Base-by-base conservation (phyloP, 2,113 vertebrate species). In the Varanus komodoensis region DNA sequence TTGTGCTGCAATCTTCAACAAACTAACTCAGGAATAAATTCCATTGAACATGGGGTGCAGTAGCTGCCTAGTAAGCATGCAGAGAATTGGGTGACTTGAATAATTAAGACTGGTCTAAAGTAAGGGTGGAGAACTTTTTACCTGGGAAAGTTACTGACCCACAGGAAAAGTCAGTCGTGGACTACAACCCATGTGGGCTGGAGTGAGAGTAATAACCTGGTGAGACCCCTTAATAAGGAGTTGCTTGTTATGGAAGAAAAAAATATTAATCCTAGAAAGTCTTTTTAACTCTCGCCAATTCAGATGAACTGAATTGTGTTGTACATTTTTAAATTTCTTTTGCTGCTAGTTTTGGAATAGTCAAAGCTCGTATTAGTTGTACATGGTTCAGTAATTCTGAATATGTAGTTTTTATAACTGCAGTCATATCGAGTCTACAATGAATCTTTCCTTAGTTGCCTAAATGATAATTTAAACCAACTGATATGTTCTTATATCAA, bases 271-370 rank as follows among this genome's bases (percentile, higher is more conserved):
- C 68, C 83, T 89, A 90, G 94, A 86, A 89, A 93, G 44, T 90
- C 95, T 95, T 94, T 91, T 95, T 95, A 92, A 90, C 68, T 93
- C 89, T 87, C 61, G 92, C 75, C 88, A 84, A 89, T 78, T 93
- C 32, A 92, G 86, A 82, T 25, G 54, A 19, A 80, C 92, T 94
- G 92, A 89, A 92, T 88, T 95, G 92, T 92, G 94, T 95, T 94
- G 84, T 93, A 92, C 92, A 94, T 94, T 93, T 95, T 79, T 93
- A 93, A 94, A 94, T 93, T 90, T 93, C 80, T 0, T 34, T 68
- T 95, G 69, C n/a, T 91, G 83, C 92, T 91, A 68, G 94, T 95
- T 95, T 95, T 93, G 2, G 0, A 93, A 93, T 88, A 73, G 32
- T 12, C 29, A 29, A 73, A 8, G 64, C 79, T 95, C 75, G 34